Evolutionary conservation across 1,140 invertebrate genomes (phyloP), one percentile per base, ranked within the genome.

Genomic region (Aphaenogaster ashmeadi): DNA sequence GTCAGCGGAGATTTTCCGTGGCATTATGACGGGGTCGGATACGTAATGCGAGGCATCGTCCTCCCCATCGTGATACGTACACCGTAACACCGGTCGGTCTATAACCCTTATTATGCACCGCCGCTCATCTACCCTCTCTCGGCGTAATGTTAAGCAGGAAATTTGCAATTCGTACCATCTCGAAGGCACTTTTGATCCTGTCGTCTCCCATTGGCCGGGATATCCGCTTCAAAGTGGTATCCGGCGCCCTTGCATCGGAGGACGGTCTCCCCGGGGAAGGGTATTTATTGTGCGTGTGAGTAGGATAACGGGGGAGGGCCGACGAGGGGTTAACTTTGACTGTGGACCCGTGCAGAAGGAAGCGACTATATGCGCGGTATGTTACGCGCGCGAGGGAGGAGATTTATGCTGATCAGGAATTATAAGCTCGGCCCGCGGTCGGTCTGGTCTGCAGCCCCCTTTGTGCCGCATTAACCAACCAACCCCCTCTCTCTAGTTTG

Each of bases 371-470:
- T 15, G 13, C 58, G 56, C 69, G 66, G 75, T 77, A 86, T 66
- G 89, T 54, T 64, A 41, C 69, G 75, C 56, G 64, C 54, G 69
- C 18, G 64, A 66, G 71, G 64, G 79, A 50, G 71, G 86, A 90
- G 92, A 93, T 93, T 93, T 92, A 93, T 92, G 92, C 89, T 91
- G 90, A 93, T 93, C 89, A 92, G 90, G 92, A 93, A 93, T 93
- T 93, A 91, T 92, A 92, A 92, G 92, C 91, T 90, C 87, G 90
- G 89, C 85, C 62, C 83, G 90, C 67, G 87, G 89, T 91, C 72
- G 64, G 90, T 88, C 62, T 87, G 86, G 75, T 85, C 87, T 66
- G 90, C 87, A 91, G 66, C 77, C 87, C 87, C 64, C 89, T 90
- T 90, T 89, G 81, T 85, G 79, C 80, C 79, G 88, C 87, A 91